Evolutionary conservation across 1,140 invertebrate species (phyloP).

Genomic region (Zaprionus gabonicus): DNA sequence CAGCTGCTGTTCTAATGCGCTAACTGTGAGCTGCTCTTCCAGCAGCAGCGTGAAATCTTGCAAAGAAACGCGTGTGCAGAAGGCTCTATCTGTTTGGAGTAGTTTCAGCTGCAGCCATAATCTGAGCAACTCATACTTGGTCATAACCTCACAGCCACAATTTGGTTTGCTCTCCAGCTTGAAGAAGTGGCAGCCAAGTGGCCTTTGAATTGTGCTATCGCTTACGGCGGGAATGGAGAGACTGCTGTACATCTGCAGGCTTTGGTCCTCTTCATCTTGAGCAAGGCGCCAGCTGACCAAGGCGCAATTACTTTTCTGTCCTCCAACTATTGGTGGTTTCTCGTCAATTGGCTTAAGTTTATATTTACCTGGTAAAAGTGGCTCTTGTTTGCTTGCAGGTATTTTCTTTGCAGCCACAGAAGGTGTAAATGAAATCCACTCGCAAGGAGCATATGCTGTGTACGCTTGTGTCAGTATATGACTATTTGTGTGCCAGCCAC

Average conservation of each 20-base stretch:
- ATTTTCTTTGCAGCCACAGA: background rate
- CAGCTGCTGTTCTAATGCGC: conserved; percentile 56
- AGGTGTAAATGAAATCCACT: conserved; percentile 43
- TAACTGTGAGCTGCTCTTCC: conserved; percentile 53
- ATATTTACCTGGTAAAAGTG: conserved; percentile 13
- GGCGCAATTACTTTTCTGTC: conserved; percentile 34
- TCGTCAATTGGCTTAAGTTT: conserved; percentile 32
- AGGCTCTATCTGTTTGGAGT: conserved; percentile 27
- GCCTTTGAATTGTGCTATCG: conserved; percentile 17
- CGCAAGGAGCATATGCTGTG: conserved; percentile 36
- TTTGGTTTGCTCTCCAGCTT: conserved; percentile 73
- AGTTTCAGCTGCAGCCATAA: conserved; percentile 72
- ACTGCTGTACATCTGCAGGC: conserved; percentile 49
- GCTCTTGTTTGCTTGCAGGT: background rate
- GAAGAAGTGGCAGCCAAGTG: conserved; percentile 56
- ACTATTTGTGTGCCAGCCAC: conserved; percentile 71
- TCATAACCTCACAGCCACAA: conserved; percentile 76
- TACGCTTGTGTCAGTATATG: conserved; percentile 45
- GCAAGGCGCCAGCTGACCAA: conserved; percentile 57
- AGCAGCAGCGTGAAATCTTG: conserved; percentile 53
- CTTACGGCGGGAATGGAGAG: conserved; percentile 45
- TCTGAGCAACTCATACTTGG: conserved; percentile 71
- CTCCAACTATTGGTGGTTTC: background rate
- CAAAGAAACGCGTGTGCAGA: conserved; percentile 57
- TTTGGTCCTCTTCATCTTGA: background rate